Percentiles rank a stretch among this genome's conserved stretches.
Conservation (phyloP, 2,797 vertebrate genomes). For the Sternotherus odoratus region DNA sequence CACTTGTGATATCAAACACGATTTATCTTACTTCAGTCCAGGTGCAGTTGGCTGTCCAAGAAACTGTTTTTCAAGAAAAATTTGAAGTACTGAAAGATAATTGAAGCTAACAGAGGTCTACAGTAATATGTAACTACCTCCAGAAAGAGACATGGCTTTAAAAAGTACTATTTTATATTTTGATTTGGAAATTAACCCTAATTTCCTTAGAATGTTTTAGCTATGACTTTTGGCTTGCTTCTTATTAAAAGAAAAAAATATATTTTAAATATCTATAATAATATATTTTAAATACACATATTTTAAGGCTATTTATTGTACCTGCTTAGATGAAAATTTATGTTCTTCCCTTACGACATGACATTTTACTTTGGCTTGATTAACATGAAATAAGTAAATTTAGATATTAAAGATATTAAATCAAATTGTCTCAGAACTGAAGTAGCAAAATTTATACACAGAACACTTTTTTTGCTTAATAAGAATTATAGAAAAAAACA, state of each 20-base stretch:
- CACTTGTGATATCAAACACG: not conserved
- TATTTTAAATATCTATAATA: not conserved
- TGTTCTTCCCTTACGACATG: not conserved
- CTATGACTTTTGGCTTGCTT: not conserved
- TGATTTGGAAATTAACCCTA: not conserved
- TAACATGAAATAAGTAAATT: not conserved
- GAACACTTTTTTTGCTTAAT: not conserved
- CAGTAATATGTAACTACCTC: not conserved
- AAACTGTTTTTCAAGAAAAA: not conserved
- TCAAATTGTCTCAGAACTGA: no score
- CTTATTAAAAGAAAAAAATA: not conserved
- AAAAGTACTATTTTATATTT: not conserved
- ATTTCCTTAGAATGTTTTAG: not conserved
- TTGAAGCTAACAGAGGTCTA: not conserved
- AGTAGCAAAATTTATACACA: not conserved
- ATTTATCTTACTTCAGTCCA: not conserved
- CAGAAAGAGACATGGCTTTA: not conserved
- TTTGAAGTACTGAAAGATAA: not conserved
- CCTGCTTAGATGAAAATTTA: not conserved
- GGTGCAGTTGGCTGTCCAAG: not conserved
- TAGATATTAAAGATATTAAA: not conserved
- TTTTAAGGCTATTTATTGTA: not conserved
- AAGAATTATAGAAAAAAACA: not conserved
- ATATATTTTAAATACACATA: not conserved
- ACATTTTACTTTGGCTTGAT: not conserved